phyloP scores from a whole-genome alignment of 2,888 invertebrate species.

The Criorhina ranunculi region DNA sequence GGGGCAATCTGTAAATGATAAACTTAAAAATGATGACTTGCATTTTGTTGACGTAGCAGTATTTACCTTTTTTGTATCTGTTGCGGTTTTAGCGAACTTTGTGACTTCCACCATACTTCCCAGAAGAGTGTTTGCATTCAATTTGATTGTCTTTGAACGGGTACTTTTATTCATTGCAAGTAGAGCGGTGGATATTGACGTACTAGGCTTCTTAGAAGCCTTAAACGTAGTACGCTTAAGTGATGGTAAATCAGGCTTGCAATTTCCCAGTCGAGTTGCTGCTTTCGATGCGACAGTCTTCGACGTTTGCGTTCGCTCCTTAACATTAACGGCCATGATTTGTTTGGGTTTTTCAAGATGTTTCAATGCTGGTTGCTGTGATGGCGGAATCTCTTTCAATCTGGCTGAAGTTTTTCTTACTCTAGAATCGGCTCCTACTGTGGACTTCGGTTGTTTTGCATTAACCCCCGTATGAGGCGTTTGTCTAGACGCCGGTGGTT shows the following conservation, averaged over 20 bases:
- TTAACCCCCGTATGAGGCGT: too few relatives aligned
- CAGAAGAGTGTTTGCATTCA: constrained; percentile 45
- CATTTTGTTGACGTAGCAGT: constrained; percentile 79
- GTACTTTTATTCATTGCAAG: background rate
- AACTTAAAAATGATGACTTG: constrained; percentile 53
- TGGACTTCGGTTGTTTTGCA: background rate
- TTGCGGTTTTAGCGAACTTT: constrained; percentile 60
- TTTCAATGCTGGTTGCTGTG: background rate
- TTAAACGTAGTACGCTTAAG: constrained; percentile 72
- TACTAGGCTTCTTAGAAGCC: constrained; percentile 52
- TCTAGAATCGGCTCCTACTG: background rate
- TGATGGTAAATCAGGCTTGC: constrained; percentile 22
- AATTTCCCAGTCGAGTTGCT: constrained; percentile 21
- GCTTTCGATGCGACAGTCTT: background rate
- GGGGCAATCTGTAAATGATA: constrained; percentile 30
- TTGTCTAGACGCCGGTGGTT: too few relatives aligned
- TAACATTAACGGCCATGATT: background rate
- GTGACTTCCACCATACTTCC: constrained; percentile 37
- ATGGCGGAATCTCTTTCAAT: background rate
- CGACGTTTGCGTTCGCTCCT: background rate
- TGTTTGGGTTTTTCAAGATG: background rate
- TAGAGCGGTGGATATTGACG: constrained; percentile 39
- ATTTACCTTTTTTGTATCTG: constrained; percentile 66
- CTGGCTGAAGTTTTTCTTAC: background rate
- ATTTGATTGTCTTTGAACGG: constrained; percentile 10